A percentile compares a stretch with the other conserved stretches of the same genome.
These are phyloP conservation scores for Pampusana beccarii DNA, from an alignment of 2,113 vertebrate genomes.

Conservation along the genomic window DNA sequence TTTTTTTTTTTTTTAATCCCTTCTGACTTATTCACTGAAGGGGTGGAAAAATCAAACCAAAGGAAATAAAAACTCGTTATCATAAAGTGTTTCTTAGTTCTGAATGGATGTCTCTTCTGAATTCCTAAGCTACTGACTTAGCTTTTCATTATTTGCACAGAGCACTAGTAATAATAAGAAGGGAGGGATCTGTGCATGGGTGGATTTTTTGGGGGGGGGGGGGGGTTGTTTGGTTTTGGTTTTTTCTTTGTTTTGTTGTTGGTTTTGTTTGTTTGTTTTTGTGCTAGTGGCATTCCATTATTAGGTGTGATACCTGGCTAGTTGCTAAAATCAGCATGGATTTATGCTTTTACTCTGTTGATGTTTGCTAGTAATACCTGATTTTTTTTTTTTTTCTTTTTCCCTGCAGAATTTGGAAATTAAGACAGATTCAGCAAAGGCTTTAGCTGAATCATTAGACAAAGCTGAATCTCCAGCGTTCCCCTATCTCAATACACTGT, in stretches of 20 bases:
- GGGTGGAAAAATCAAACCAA: neutral
- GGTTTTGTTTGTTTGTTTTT: neutral
- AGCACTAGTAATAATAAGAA: neutral
- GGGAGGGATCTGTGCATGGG: neutral
- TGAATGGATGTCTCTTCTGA: neutral
- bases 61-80: neutral
- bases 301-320: neutral
- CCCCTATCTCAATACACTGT: conserved; percentile 89
- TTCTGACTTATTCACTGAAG: neutral
- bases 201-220: neutral
- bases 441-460: conserved; percentile 92
- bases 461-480: conserved; percentile 80
- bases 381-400: neutral
- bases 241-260: neutral
- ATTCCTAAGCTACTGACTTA: neutral
- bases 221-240: neutral
- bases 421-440: conserved; percentile 92
- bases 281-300: neutral
- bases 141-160: neutral
- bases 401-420: conserved; percentile 83
- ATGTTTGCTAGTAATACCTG: neutral
- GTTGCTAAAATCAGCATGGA: neutral
- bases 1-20: neutral
- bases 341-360: neutral
- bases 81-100: neutral